Base-by-base conservation (phyloP, 2,888 invertebrate genomes). In the Drosophila gaucha region DNA sequence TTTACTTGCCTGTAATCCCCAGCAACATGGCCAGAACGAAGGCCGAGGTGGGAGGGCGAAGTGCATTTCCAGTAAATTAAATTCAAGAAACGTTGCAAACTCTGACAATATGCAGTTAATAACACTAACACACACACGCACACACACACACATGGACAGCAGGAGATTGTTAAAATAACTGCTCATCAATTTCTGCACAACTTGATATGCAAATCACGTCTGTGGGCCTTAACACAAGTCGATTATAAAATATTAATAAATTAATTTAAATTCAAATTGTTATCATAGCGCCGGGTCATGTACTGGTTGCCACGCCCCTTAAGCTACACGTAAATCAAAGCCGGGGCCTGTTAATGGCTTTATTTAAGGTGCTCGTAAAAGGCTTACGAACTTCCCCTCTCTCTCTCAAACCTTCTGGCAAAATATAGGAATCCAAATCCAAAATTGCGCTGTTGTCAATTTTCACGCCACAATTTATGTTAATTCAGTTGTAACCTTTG, bases 191-290 rank as follows among this genome's bases (percentile, higher is more conserved):
- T 65, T 50, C 54, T 58, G 59, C 64, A 38, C 36, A 60, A 44
- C 59, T 67, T 67, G 72, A 85, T 76, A 87, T 83, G 83, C 82
- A 87, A 87, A 84, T 84, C 86, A 78, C 76, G 57, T 22, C 39
- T 50, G 36, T 18, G 20, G 41, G 41, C 33, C 55, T 33, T 49
- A 43, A 43, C 49, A 44, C 47, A 79, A 70, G 67, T 70, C 82
- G 85, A 86, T 82, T 86, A 82, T 87, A 86, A 83, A 86, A 74
- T 84, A 87, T 84, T 82, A 79, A 84, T 82, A 71, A 75, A 83
- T 87, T 82, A 79, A 82, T 85, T 87, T 72, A 58, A 62, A 67
- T 65, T 62, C 57, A 74, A 73, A 74, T 76, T 67, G 66, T 67
- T 74, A 58, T 71, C 65, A 47, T 28, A 22, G 22, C 36, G 20